phyloP scores from a whole-genome alignment of 2,113 vertebrate species.

The Chionomys nivalis region DNA sequence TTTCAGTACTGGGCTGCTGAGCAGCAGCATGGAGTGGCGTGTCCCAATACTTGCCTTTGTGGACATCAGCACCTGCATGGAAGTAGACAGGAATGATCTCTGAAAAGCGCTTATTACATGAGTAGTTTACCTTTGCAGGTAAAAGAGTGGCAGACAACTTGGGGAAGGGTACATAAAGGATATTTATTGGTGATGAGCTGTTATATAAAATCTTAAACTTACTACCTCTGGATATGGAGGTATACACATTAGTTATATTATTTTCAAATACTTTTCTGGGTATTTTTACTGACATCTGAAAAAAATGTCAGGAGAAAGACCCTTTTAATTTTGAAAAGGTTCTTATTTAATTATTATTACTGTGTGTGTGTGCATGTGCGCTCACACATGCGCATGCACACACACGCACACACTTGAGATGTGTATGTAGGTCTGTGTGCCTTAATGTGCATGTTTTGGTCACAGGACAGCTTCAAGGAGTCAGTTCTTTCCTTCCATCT shows the following conservation, averaged over 20 bases:
- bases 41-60: slow-evolving; percentile 93
- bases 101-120: not conserved
- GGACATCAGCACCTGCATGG: slow-evolving; percentile 92
- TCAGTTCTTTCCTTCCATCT: not conserved
- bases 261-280: not conserved
- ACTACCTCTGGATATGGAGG: not conserved
- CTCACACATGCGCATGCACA: too few relatives aligned
- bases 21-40: slow-evolving; percentile 95
- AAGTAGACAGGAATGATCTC: not conserved
- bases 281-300: not conserved
- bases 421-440: not conserved
- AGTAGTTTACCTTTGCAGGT: not conserved
- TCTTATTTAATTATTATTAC: not conserved
- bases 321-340: not conserved
- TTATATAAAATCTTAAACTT: not conserved
- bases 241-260: not conserved
- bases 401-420: not conserved
- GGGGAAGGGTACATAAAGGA: not conserved
- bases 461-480: not conserved
- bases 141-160: not conserved
- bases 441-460: not conserved
- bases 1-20: slow-evolving; percentile 90
- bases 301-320: slow-evolving; percentile 20
- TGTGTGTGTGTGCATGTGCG: not conserved
- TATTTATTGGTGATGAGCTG: not conserved